These are phyloP conservation scores for Drosophila rubida DNA, from an alignment of 2,888 invertebrate genomes.

Conservation along the genomic window DNA sequence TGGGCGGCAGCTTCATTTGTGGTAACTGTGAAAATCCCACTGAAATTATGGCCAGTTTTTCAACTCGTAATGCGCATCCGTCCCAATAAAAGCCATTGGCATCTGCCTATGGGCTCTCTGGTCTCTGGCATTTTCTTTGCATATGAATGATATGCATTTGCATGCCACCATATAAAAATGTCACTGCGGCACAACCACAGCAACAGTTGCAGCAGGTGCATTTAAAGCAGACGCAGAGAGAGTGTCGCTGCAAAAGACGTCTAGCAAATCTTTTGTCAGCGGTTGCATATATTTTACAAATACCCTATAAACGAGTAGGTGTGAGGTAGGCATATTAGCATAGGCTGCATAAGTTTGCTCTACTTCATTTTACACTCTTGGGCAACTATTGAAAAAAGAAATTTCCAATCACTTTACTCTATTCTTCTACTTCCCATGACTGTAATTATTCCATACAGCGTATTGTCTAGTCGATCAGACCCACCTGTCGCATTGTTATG, in stretches of 20 bases:
- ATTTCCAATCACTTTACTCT: too few species aligned
- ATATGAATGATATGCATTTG: conserved; percentile 28
- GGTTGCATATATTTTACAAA: conserved; percentile 3
- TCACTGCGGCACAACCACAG: conserved; percentile 3
- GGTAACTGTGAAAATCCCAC: conserved; percentile 56
- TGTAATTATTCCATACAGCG: not conserved
- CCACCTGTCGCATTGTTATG: not conserved
- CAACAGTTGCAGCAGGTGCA: conserved; percentile 32
- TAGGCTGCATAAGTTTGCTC: not conserved
- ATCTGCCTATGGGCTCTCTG: conserved; percentile 31
- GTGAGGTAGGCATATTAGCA: not conserved
- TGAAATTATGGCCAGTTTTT: conserved; percentile 42
- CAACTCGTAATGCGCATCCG: conserved; percentile 53
- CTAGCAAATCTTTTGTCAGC: conserved; percentile 43
- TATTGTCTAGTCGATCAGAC: not conserved
- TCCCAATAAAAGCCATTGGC: conserved; percentile 8
- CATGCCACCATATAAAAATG: conserved; percentile 11
- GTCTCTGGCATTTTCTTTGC: conserved; percentile 3
- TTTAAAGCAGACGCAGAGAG: conserved; percentile 4
- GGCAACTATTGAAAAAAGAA: too few species aligned
- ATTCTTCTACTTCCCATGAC: not conserved
- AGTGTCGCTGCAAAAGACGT: conserved; percentile 22
- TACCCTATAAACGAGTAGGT: not conserved
- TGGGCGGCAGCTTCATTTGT: conserved; percentile 38
- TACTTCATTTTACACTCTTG: not conserved